phyloP scores from a whole-genome alignment of 2,797 vertebrate species.

The Columba guinea region DNA sequence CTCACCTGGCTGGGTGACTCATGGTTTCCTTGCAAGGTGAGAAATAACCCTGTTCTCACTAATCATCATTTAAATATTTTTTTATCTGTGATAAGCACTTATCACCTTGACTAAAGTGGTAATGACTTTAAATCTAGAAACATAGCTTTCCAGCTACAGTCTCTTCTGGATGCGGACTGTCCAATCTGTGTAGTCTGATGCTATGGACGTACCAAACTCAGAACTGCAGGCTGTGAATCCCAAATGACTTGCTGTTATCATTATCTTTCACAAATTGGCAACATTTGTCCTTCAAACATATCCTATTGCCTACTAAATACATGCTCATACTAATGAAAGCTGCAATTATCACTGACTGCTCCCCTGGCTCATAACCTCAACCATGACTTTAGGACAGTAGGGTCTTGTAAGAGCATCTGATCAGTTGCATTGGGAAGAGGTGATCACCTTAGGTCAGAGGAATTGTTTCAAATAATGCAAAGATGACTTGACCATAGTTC shows the following conservation, averaged over 20 bases:
- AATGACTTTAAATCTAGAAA: neutral
- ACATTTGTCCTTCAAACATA: neutral
- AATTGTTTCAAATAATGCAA: neutral
- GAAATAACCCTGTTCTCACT: neutral
- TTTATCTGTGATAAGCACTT: neutral
- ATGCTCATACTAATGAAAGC: neutral
- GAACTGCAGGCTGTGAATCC: neutral
- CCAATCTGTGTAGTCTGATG: neutral
- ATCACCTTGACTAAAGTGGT: neutral
- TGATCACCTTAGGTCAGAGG: neutral
- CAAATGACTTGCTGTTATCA: neutral
- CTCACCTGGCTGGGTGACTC: neutral
- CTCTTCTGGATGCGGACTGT: neutral
- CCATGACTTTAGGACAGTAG: neutral
- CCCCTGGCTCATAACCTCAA: neutral
- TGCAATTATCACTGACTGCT: neutral
- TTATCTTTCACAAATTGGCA: neutral
- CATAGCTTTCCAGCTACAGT: neutral
- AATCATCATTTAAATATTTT: neutral
- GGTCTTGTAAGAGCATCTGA: neutral
- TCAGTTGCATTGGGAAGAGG: neutral
- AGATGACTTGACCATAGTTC: neutral
- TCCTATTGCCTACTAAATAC: neutral
- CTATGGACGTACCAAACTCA: neutral
- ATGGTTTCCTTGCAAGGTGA: neutral